Conservation (phyloP, 1,140 invertebrate species). For the Trichogramma pretiosum region DNA sequence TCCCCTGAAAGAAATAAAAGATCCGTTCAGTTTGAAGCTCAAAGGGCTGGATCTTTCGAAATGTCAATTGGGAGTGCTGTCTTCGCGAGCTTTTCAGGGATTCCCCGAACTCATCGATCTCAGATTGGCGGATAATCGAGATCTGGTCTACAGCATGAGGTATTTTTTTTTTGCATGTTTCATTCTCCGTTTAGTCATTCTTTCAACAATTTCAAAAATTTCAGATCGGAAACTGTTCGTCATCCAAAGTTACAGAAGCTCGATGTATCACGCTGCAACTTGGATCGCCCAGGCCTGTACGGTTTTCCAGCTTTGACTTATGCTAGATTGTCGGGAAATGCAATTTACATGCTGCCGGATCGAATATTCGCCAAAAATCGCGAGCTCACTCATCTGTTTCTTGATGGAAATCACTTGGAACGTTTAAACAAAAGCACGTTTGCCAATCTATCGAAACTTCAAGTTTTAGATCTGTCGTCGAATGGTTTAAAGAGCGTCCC, state of each 20-base stretch:
- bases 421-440: conserved; percentile 41
- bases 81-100: conserved; percentile 27
- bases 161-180: too few species aligned
- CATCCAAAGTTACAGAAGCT: conserved; percentile 44
- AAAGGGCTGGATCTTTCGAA: conserved; percentile 35
- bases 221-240: conserved; percentile 42
- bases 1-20: conserved; percentile 30
- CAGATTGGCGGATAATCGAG: conserved; percentile 32
- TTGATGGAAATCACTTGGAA: conserved; percentile 55
- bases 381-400: conserved; percentile 50
- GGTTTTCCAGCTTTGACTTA: conserved; percentile 52
- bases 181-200: too few species aligned
- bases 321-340: conserved; percentile 52
- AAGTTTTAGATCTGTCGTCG: conserved; percentile 54
- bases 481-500: conserved; percentile 52
- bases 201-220: conserved; percentile 16
- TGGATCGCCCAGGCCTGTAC: conserved; percentile 51
- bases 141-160: conserved; percentile 32
- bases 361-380: conserved; percentile 53
- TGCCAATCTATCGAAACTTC: conserved; percentile 38
- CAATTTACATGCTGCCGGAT: conserved; percentile 47
- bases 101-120: conserved; percentile 33
- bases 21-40: conserved; percentile 28
- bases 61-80: conserved; percentile 32
- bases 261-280: conserved; percentile 56